Base-by-base conservation (phyloP, 2,113 vertebrate genomes). In the Saccopteryx leptura region DNA sequence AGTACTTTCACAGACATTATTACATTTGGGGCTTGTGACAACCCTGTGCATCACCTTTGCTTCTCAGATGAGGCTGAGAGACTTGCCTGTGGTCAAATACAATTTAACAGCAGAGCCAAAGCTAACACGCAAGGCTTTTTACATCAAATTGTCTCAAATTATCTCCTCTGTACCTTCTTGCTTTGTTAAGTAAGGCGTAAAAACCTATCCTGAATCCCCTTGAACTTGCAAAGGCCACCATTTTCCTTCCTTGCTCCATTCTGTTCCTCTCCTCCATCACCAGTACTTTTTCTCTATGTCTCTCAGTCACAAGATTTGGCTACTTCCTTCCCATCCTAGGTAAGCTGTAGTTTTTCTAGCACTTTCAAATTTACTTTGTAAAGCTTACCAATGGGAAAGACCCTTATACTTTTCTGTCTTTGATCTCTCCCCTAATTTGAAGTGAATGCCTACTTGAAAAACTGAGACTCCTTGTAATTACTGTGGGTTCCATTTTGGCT, bases 321-420 rank as follows among this genome's bases (percentile, higher is more conserved):
- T 58, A 83, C 68, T 90, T 96, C 68, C 69, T 74, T 52, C 24
- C 12, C 12, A 19, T 39, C 63, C 56, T 39, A 15, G 5, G 48
- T 19, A 61, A 69, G 39, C 52, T 93, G 26, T 23, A 61, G 74
- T 71, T 61, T 39, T 76, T 75, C 86, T 66, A 61, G 75, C 74
- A 33, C 82, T 96, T 96, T 88, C 74, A 78, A 33, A 56, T 83
- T 91, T n/a, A 72, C 78, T 95, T 92, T 65, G 78, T 93, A 79
- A 89, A 82, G 17, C 52, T 58, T 72, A 26, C 82, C 68, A 10
- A 23, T 79, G 60, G 79, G 83, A 93, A 93, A 94, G 86, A 69
- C 63, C 74, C 83, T 75, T 87, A 39, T 8, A 58, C 28, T 75
- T 71, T 39, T 74, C 63, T 78, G 46, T n/a, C 76, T 85, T 91